Conservation (phyloP, 2,797 vertebrate genomes). For the Gobio occitaniae region DNA sequence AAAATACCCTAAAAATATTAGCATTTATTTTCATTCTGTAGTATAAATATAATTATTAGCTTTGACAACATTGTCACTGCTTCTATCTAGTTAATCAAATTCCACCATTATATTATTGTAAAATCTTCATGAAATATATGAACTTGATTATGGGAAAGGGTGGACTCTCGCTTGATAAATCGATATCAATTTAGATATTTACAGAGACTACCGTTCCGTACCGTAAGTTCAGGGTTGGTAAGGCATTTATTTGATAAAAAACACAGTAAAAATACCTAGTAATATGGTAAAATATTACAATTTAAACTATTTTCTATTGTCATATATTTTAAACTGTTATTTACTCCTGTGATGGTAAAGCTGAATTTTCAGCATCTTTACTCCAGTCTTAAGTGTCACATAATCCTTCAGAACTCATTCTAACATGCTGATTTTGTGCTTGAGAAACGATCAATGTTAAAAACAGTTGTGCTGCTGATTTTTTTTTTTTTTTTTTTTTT, state of each 20-base stretch:
- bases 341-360: background rate
- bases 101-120: background rate
- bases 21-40: background rate
- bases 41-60: background rate
- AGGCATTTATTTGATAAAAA: background rate
- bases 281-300: background rate
- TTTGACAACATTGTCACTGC: background rate
- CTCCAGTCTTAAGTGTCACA: background rate
- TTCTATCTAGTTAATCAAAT: background rate
- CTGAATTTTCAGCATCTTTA: background rate
- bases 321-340: background rate
- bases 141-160: background rate
- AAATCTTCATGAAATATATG: background rate
- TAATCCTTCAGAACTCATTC: background rate
- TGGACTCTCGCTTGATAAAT: background rate
- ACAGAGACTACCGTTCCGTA: background rate
- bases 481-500: too few relatives aligned
- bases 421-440: background rate
- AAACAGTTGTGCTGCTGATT: background rate
- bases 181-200: background rate
- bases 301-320: background rate
- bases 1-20: background rate
- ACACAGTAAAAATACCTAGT: background rate
- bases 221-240: background rate
- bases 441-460: background rate